Conservation (phyloP, 2,888 invertebrate genomes). For the Seladonia tumulorum region DNA sequence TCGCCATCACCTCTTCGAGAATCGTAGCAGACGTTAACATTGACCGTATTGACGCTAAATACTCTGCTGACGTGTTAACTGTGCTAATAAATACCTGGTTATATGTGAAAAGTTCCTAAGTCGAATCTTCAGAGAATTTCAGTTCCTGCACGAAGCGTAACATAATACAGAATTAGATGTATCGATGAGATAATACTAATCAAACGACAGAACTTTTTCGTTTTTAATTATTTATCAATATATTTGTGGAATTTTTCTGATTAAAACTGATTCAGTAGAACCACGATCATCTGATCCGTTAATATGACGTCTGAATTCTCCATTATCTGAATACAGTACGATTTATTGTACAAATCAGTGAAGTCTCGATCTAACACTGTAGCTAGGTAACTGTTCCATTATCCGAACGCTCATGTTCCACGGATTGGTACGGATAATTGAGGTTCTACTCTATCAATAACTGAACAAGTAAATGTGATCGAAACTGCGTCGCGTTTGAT, state of each 20-base stretch:
- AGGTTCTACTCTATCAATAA: neutral
- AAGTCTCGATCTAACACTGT: neutral
- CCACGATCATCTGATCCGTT: neutral
- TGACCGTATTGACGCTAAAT: neutral
- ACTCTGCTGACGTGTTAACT: neutral
- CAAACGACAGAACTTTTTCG: neutral
- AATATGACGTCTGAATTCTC: neutral
- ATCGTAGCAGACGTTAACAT: neutral
- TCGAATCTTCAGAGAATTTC: neutral
- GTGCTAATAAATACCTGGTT: neutral
- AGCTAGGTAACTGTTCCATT: neutral
- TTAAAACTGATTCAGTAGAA: neutral
- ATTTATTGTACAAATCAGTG: neutral
- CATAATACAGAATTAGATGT: neutral
- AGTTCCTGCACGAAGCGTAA: neutral
- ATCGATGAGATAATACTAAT: neutral
- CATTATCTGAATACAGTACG: neutral
- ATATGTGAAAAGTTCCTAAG: neutral
- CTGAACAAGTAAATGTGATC: neutral
- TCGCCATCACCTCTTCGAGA: neutral
- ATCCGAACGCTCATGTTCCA: too few species aligned
- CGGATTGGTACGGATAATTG: too few species aligned
- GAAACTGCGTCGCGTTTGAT: neutral
- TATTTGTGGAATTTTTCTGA: neutral
- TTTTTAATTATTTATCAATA: neutral